These are phyloP conservation scores for Cathartes aura DNA, from an alignment of 2,113 vertebrate genomes.

Conservation along the genomic window DNA sequence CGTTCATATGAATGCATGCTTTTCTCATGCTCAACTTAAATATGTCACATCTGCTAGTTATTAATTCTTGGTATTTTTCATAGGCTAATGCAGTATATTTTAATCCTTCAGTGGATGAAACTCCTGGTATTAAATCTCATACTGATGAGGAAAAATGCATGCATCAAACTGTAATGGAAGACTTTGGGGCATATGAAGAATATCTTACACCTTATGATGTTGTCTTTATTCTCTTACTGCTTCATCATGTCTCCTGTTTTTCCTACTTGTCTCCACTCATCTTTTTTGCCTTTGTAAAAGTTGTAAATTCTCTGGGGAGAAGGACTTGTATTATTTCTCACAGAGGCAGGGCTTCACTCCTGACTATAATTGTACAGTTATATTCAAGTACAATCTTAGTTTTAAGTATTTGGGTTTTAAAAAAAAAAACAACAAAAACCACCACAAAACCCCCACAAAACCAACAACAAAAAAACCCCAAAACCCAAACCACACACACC, in stretches of 20 bases:
- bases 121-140: not conserved
- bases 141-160: not conserved
- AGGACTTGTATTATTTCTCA: not conserved
- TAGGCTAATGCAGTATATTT: not conserved
- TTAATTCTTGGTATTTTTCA: not conserved
- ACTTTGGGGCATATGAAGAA: not conserved
- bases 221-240: not conserved
- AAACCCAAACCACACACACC: not conserved
- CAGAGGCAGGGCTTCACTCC: not conserved
- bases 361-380: not conserved
- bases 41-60: not conserved
- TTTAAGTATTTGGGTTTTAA: not conserved
- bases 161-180: not conserved
- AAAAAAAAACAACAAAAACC: not conserved
- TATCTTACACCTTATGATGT: not conserved
- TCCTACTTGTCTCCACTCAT: not conserved
- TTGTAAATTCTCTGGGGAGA: not conserved
- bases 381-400: not conserved
- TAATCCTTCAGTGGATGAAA: not conserved
- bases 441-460: not conserved
- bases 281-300: not conserved
- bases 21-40: not conserved
- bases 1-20: not conserved
- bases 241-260: not conserved
- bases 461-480: not conserved